Evolutionary conservation across 2,888 invertebrate species (phyloP), one percentile per base, ranked within the genome.

Genomic region (Sphecodes monilicornis): DNA sequence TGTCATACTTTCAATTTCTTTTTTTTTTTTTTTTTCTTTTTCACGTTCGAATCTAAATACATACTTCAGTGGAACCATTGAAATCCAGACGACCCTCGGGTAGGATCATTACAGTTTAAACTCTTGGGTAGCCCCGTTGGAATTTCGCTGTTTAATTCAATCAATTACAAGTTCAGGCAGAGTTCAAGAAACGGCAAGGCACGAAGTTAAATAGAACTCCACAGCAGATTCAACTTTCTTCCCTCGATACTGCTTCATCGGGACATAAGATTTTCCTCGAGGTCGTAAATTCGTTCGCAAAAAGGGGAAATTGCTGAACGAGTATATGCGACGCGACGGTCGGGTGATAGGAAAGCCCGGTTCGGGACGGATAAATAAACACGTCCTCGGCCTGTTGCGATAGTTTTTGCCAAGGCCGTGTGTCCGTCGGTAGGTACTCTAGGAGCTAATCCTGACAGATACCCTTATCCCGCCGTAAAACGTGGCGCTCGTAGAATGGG

Each of bases 371-470:
- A 57, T 57, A 26, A 57, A 57, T 57, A 26, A 57, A 57, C 57
- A 26, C 57, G 57, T 57, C 26, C 26, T 13, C 57, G 57, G 26
- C 0, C 26, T 5, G 13, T 26, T 26, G 1, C 57, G 26, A 57
- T 57, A 10, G 57, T 26, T 26, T 57, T 13, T 26, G 8, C 13
- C 22, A 22, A 50, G 50, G 50, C 10, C 22, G 22, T 22, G 41
- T 41, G 11, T 41, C 41, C 41, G 36, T 46, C 50, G 50, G 64
- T 8, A 29, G 18, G 18, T 32, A 2, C 32, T 32, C 64, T 29
- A 32, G 32, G 64, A 32, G 29, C 26, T 76, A 76, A 76, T 68
- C 76, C 68, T 76, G 76, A 68, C 46, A 26, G 50, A 76, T 68
- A 76, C 18, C 57, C 32, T 57, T 74, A 57, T 57, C 39, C 36